These are phyloP conservation scores for Poeciliopsis gracilis DNA, from an alignment of 2,797 vertebrate species.

Conservation along the genomic window DNA sequence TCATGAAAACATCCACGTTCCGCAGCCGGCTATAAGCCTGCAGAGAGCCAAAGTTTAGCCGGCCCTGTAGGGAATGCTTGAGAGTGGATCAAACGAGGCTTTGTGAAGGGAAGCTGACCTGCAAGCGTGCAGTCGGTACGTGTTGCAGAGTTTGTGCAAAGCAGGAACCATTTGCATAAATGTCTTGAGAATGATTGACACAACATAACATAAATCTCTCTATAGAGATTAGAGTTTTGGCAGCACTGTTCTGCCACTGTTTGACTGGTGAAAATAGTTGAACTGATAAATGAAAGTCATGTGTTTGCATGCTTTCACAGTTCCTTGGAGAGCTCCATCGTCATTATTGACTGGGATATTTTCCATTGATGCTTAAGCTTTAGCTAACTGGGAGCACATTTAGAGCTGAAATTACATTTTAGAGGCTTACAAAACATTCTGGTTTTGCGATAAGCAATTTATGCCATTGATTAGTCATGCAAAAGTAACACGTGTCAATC, in stretches of 20 bases:
- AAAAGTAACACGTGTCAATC: constrained; percentile 5
- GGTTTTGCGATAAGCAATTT: not conserved
- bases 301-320: constrained; percentile 9
- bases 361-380: constrained; percentile 11
- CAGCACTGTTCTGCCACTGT: not conserved
- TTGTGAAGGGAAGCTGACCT: constrained; percentile 51
- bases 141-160: constrained; percentile 32
- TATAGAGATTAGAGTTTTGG: not conserved
- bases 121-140: constrained; percentile 32
- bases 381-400: constrained; percentile 24
- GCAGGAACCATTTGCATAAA: constrained; percentile 46
- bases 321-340: constrained; percentile 14
- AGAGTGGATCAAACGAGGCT: constrained; percentile 64
- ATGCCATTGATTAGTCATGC: not conserved
- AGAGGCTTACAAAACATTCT: not conserved
- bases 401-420: constrained; percentile 10
- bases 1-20: constrained; percentile 42
- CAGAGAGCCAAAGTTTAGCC: constrained; percentile 35
- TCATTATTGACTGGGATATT: constrained; percentile 3
- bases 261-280: constrained; percentile 21
- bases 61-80: constrained; percentile 44
- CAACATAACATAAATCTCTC: constrained; percentile 3
- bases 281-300: constrained; percentile 27
- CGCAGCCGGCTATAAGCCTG: constrained; percentile 30
- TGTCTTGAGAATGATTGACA: constrained; percentile 28